Percentiles rank a stretch among this genome's conserved stretches.
Evolutionary conservation across 2,113 vertebrate genomes (phyloP).

Genomic region (Malurus cyaneus): DNA sequence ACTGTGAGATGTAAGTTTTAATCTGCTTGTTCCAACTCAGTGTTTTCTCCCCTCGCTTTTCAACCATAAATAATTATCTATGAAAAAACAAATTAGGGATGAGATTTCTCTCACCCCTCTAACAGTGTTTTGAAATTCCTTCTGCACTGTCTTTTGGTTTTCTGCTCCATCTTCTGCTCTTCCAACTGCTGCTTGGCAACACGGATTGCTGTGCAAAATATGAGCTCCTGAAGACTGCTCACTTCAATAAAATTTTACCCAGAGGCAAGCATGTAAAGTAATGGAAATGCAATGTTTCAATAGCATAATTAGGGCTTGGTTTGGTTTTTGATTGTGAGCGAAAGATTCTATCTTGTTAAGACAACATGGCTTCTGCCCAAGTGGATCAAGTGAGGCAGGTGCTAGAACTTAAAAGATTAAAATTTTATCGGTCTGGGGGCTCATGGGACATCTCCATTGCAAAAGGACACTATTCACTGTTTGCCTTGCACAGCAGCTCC

Average conservation of each 20-base stretch:
- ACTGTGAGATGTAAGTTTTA: neutral
- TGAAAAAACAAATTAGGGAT: neutral
- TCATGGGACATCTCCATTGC: neutral
- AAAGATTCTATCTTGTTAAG: neutral
- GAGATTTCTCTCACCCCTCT: neutral
- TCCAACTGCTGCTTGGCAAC: constrained; percentile 30
- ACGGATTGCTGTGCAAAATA: neutral
- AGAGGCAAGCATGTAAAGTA: neutral
- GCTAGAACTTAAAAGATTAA: neutral
- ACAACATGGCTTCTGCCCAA: neutral
- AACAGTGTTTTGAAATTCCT: neutral
- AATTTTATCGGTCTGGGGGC: neutral
- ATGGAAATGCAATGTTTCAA: neutral
- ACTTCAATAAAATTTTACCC: constrained; percentile 24
- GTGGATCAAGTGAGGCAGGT: neutral
- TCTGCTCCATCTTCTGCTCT: neutral
- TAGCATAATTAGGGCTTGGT: neutral
- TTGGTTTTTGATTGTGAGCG: neutral
- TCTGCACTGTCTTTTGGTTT: neutral
- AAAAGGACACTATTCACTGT: neutral
- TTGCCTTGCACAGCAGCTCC: neutral
- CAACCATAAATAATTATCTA: constrained; percentile 8
- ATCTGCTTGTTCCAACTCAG: neutral
- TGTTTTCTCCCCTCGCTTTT: neutral
- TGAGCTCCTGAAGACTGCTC: neutral